Evolutionary conservation across 2,888 invertebrate genomes (phyloP), one percentile per base, ranked within the genome.

Genomic region (Deilephila elpenor): DNA sequence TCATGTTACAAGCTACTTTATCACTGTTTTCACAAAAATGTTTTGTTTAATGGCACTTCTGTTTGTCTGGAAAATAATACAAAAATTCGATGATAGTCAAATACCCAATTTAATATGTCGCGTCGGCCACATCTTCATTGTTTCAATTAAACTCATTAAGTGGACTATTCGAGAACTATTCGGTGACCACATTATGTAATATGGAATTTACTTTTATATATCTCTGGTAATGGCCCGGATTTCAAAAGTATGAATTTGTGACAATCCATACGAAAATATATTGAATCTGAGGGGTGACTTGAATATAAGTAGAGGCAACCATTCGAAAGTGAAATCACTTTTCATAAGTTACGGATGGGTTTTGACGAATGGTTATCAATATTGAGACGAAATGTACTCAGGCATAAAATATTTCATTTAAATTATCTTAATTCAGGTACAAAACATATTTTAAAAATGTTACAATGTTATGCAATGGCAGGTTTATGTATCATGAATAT

Each of bases 141-240:
- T 32, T 5, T 29, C 78, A 77, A 77, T 78, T 75, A 61, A 73
- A 78, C 74, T 75, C 72, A 74, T 75, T 74, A 74, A 61, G 72
- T 29, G 59, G 74, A 75, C 76, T 37, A 75, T 75, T 76, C 74
- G 70, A 74, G 74, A 74, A 75, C 75, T 75, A 75, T 76, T 75
- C 64, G 64, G 8, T 20, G 29, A 4, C 25, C 20, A 67, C 14
- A 44, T 67, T 67, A 67, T 25, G 51, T 44, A 67, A 67, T 51
- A 51, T 44, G 20, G 25, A 6, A 32, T 61, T 29, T 19, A 32
- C 32, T 29, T 61, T 61, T 19, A 34, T 32, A 19, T 29, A 6
- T 19, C 6, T 32, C 32, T 44, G 37, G 8, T 44, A 44, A 56
- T 17, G 56, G 6, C 56, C 5, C 14, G 8, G 14, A 29, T 17